These are phyloP conservation scores for Ancistrus triradiatus DNA, from an alignment of 2,113 vertebrate genomes.

Conservation along the genomic window DNA sequence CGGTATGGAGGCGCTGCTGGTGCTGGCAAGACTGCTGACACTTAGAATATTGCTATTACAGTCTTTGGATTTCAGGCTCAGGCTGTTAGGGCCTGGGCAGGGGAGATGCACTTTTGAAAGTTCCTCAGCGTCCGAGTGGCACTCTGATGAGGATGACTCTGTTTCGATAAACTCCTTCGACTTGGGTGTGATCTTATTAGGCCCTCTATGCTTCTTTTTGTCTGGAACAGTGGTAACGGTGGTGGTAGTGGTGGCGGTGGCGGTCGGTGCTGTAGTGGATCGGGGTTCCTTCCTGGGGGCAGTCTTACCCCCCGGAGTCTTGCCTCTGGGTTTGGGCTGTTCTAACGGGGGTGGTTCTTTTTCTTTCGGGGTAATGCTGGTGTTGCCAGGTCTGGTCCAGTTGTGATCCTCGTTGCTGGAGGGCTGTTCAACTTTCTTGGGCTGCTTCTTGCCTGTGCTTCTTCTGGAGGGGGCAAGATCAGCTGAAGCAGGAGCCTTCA, in stretches of 20 bases:
- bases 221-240: constrained; percentile 64
- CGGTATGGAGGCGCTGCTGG: constrained; percentile 72
- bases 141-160: constrained; percentile 91
- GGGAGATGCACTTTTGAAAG: constrained; percentile 72
- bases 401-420: constrained; percentile 78
- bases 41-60: constrained; percentile 69
- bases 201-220: constrained; percentile 89
- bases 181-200: constrained; percentile 86
- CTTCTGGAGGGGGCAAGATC: constrained; percentile 74
- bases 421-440: constrained; percentile 82
- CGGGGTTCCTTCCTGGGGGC: constrained; percentile 92
- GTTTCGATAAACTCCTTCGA: constrained; percentile 96
- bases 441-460: constrained; percentile 62
- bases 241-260: constrained; percentile 58
- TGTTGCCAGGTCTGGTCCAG: constrained; percentile 82
- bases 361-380: constrained; percentile 82
- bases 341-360: constrained; percentile 79
- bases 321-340: constrained; percentile 79
- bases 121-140: constrained; percentile 89
- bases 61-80: constrained; percentile 54
- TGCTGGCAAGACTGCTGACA: constrained; percentile 69
- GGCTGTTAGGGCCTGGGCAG: constrained; percentile 53
- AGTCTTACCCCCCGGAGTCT: constrained; percentile 78
- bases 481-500: constrained; percentile 78
- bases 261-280: constrained; percentile 61